Conservation (phyloP, 2,888 invertebrate genomes). For the Pseudococcus viburni region DNA sequence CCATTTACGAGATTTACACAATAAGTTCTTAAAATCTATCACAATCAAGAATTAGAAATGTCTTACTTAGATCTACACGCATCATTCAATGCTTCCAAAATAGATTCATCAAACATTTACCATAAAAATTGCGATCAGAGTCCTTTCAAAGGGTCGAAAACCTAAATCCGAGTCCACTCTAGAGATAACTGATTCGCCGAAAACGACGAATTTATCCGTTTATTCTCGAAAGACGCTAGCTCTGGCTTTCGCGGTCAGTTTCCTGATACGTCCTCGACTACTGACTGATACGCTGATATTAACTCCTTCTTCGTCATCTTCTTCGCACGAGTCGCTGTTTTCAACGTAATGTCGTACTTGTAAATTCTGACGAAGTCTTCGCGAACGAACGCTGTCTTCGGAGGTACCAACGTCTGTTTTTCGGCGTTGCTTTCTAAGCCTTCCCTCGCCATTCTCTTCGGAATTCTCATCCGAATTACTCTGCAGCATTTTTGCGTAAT, state of each 20-base stretch:
- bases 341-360: constrained; percentile 67
- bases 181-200: not conserved
- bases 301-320: constrained; percentile 69
- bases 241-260: constrained; percentile 84
- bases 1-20: constrained; percentile 9
- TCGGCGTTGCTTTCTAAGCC: constrained; percentile 40
- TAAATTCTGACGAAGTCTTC: constrained; percentile 63
- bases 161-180: not conserved
- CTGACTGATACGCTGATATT: constrained; percentile 76
- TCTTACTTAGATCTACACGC: not conserved
- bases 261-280: constrained; percentile 87
- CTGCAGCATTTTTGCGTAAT: constrained; percentile 68
- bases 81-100: not conserved
- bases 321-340: constrained; percentile 65
- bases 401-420: not conserved
- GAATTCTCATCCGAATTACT: constrained; percentile 64
- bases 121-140: not conserved
- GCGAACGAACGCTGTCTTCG: constrained; percentile 27
- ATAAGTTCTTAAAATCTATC: not conserved
- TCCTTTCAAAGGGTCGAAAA: not conserved
- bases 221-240: constrained; percentile 72
- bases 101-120: not conserved
- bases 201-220: not conserved
- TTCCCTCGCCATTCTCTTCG: constrained; percentile 60
- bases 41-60: not conserved